phyloP scores from a whole-genome alignment of 2,113 vertebrate species.

The Prochilodus magdalenae region DNA sequence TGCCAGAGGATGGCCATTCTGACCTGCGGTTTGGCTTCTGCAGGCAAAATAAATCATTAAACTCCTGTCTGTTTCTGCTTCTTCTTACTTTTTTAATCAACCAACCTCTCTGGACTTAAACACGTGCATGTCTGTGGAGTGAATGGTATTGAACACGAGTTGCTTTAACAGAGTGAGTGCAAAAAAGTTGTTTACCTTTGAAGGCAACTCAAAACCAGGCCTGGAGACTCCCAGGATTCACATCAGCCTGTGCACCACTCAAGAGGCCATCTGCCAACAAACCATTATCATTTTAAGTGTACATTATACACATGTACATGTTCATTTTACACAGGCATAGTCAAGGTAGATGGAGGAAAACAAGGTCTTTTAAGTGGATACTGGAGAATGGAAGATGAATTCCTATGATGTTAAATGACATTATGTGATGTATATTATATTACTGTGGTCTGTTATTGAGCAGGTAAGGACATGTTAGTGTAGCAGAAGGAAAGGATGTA shows the following conservation, averaged over 20 bases:
- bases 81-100: background rate
- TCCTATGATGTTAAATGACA: background rate
- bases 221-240: background rate
- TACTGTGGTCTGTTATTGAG: background rate
- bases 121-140: background rate
- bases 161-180: background rate
- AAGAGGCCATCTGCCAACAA: background rate
- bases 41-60: slow-evolving; percentile 42
- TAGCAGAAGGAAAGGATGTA: slow-evolving; percentile 37
- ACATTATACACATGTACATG: no score
- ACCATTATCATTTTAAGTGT: background rate
- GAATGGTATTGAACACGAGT: background rate
- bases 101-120: background rate
- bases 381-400: background rate
- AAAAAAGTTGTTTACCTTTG: background rate
- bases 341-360: background rate
- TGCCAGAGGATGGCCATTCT: background rate
- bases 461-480: background rate
- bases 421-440: background rate
- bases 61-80: slow-evolving; percentile 30
- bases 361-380: background rate
- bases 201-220: background rate
- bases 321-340: no score
- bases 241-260: background rate
- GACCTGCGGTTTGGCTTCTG: background rate